A percentile compares a stretch with the other conserved stretches of the same genome.
Evolutionary conservation across 2,113 vertebrate species (phyloP).

Genomic region (Rhea pennata): DNA sequence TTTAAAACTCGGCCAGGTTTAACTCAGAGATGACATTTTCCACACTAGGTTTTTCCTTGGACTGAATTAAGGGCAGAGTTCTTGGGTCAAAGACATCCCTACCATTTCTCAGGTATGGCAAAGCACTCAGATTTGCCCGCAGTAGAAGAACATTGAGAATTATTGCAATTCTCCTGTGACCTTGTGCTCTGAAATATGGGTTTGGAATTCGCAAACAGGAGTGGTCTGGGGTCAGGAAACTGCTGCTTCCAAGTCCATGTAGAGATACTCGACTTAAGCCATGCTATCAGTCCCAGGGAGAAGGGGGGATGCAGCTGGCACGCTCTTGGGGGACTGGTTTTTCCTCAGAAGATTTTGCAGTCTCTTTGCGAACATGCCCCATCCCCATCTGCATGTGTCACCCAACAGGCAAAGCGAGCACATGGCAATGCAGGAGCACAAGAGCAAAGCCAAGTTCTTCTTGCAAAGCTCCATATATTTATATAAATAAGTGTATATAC

Average conservation of each 20-base stretch:
- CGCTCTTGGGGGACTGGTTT: not conserved
- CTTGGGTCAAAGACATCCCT: not conserved
- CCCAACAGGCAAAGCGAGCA: rapidly evolving
- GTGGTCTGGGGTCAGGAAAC: not conserved
- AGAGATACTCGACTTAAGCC: not conserved
- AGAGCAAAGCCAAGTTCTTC: not conserved
- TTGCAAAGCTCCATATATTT: not conserved
- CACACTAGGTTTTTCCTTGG: not conserved
- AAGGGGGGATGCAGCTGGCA: not conserved
- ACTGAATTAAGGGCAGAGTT: not conserved
- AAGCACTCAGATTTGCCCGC: not conserved
- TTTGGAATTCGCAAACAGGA: not conserved
- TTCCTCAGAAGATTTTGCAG: not conserved
- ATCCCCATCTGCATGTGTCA: rapidly evolving
- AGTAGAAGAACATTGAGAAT: not conserved
- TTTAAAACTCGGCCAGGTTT: not conserved
- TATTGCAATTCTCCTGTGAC: not conserved
- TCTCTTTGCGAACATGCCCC: not conserved
- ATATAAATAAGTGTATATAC: too few relatives aligned
- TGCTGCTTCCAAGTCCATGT: rapidly evolving
- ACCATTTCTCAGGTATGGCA: not conserved
- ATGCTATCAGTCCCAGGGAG: rapidly evolving
- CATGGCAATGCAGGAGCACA: not conserved
- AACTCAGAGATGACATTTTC: constrained; percentile 7
- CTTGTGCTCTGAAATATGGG: not conserved